phyloP scores from a whole-genome alignment of 2,797 vertebrate species.

The Pempheris klunzingeri region DNA sequence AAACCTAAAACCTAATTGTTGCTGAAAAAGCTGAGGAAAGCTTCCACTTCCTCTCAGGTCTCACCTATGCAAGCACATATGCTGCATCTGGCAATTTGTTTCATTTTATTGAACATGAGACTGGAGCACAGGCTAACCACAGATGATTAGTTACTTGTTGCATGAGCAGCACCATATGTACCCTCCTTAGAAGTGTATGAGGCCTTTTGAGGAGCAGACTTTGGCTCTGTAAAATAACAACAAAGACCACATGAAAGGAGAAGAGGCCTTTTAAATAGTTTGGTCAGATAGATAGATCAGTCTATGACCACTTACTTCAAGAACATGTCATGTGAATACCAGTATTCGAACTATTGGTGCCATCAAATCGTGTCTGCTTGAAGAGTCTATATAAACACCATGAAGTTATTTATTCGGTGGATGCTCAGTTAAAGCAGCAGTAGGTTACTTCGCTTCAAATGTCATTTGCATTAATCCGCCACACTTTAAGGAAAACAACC shows the following conservation, averaged over 20 bases:
- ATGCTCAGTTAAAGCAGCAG: too few species aligned
- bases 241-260: constrained; percentile 20
- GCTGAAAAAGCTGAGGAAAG: constrained; percentile 15
- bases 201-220: constrained; percentile 15
- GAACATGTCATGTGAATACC: not conserved
- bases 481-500: too few species aligned
- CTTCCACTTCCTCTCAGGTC: not conserved
- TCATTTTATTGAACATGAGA: constrained; percentile 34
- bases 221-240: constrained; percentile 1
- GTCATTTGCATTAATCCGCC: too few species aligned
- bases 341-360: too few species aligned
- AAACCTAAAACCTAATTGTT: constrained; percentile 22
- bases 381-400: too few species aligned
- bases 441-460: too few species aligned
- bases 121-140: constrained; percentile 1
- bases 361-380: too few species aligned
- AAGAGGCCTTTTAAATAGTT: not conserved
- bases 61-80: not conserved
- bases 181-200: not conserved
- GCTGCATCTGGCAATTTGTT: constrained; percentile 34
- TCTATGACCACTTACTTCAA: not conserved
- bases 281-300: not conserved
- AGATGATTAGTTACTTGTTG: constrained; percentile 20
- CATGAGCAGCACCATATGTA: constrained; percentile 13
- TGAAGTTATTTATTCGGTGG: too few species aligned